A percentile compares a stretch with the other conserved stretches of the same genome.
These are phyloP conservation scores for Microcebus jonahi DNA, from an alignment of 2,113 vertebrate species.

Conservation along the genomic window DNA sequence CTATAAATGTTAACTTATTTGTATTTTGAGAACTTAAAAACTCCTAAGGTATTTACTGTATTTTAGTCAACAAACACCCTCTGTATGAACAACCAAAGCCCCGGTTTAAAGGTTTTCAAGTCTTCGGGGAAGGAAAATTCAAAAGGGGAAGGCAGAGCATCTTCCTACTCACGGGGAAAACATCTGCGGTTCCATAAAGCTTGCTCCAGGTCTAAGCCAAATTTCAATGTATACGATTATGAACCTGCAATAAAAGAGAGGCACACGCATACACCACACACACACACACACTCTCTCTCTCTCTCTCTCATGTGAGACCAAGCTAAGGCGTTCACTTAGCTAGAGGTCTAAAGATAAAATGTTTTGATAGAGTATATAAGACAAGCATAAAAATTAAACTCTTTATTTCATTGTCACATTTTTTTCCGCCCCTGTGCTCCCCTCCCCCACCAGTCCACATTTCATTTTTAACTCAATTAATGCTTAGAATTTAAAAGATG, in stretches of 20 bases:
- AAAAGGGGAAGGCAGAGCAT: rapidly evolving
- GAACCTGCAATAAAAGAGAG: neutral
- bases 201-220: neutral
- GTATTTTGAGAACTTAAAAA: neutral
- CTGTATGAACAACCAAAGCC: neutral
- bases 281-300: neutral
- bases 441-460: neutral
- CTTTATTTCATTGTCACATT: slow-evolving; percentile 30
- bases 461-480: neutral
- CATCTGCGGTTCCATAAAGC: neutral
- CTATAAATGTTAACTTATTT: neutral
- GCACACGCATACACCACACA: neutral
- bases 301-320: rapidly evolving
- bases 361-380: neutral
- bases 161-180: neutral
- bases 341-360: neutral
- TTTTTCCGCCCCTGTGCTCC: neutral
- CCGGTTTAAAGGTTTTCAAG: neutral
- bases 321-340: neutral
- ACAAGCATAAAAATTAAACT: slow-evolving; percentile 9
- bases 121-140: neutral
- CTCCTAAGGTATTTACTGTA: neutral
- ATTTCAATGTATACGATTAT: neutral
- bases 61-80: neutral
- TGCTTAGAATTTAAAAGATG: neutral